Evolutionary conservation across 2,888 invertebrate species (phyloP), one percentile per base, ranked within the genome.

Genomic region (Pterobdella sp.): DNA sequence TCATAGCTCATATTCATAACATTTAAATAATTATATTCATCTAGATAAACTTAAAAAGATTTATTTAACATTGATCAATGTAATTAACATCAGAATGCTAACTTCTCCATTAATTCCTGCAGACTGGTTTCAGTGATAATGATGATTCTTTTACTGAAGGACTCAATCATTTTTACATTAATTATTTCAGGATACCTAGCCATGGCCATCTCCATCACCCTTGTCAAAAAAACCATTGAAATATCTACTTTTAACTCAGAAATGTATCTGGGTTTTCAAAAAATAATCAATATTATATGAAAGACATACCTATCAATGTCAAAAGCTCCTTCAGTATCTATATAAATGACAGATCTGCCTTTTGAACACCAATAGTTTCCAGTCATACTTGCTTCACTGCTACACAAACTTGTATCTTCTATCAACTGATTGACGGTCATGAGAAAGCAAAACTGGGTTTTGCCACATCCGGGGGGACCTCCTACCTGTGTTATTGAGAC

Each of bases 391-490:
- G 10, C n/a, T 29, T 65, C 31, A 7, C 52, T n/a, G n/a, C 52
- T 18, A 49, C 52, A 49, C n/a, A 49, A 49, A 49, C 36, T 22
- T 10, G 42, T 42, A 42, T 74, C 42, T 18, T 34, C 31, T 26
- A 65, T 29, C 35, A 65, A 3, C 0, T 35, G 29, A 36, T 52
- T 37, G 4, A 79, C 77, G 75, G 78, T 77, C 68, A 81, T 68
- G 79, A 80, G 79, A 34, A 80, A 76, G 74, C 79, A 79, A 70
- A 81, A 79, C 78, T 81, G 81, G 1, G 81, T 81, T 70, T 81
- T 81, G 14, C 81, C 81, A 78, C 80, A 80, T 0, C 81, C 81
- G 35, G 81, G 75, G 22, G 81, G 81, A 18, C 81, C 81, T 31
- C 80, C 78, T 34, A 81, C 76, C 81, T 81, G 76, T 37, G 26